Base-by-base conservation (phyloP, 2,888 invertebrate species). In the Cyaniris semiargus region DNA sequence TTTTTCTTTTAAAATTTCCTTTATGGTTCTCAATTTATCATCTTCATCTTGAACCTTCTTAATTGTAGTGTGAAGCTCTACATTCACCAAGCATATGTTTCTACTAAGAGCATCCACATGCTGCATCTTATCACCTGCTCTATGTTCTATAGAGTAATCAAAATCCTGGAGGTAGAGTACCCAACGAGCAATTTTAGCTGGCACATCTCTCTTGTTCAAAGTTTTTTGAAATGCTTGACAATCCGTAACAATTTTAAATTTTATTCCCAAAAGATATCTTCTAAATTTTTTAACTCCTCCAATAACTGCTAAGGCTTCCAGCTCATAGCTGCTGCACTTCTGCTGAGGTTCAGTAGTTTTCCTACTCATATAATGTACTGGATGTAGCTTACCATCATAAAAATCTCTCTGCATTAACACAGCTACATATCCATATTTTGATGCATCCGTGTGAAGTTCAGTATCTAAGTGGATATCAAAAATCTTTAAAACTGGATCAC, bases 381-480 rank as follows among this genome's bases (percentile, higher is more conserved):
- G 34, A 38, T 38, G 38, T 38, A 38, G 38, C 38, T 38, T 38
- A 38, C 38, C 38, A 38, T 38, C 38, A 38, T 38, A 38, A 38
- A 8, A 38, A 38, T 38, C 38, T 38, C 38, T 38, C 38, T 38
- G 38, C 34, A 34, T 34, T 38, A 38, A 84, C 77, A 0, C 81
- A 38, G 38, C 82, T 10, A 79, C 53, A 58, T 76, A 81, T 1
- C 78, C 82, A 0, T 75, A 18, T 18, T 18, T 7, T 15, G 27
- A 66, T 0, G 81, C 84, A 76, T 83, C 83, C 4, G 81, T 82
- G 31, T 81, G 81, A 21, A 82, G 71, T 56, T 82, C 81, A 15
- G 81, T 81, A 18, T 74, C 44, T 31, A 79, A 38, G 0, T 70
- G 23, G 4, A 77, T 78, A 31, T 82, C 34, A 60, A 72, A 83